Base-by-base conservation (phyloP, 2,888 invertebrate species). In the Acleris laterana region DNA sequence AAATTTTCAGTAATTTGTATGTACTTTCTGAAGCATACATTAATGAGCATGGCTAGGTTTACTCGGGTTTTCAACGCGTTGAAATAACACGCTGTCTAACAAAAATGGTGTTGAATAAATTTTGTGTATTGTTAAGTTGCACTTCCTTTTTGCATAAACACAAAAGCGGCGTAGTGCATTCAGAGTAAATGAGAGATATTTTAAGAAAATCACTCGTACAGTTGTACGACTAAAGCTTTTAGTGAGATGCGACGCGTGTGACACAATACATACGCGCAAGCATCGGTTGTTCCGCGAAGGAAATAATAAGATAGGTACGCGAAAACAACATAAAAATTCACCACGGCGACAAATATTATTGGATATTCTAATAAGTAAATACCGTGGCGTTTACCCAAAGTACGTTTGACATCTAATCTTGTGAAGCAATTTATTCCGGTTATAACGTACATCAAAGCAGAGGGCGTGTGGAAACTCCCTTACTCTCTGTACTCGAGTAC, bases 171-270 rank as follows among this genome's bases (percentile, higher is more conserved):
- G 55, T 25, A 56, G 51, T 85, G 81, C 80, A 84, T 79, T 78
- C 74, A 76, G 75, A 79, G 79, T 72, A 74, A 79, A 77, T 75
- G 78, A 66, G 75, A 76, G 32, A 73, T 72, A 75, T 83, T 77
- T 79, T 77, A 74, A 78, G 82, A 78, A 83, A 84, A 84, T 83
- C 84, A 84, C 78, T 72, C 38, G 71, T 62, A 76, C 73, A 71
- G 77, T 13, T 4, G 38, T 13, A 38, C 38, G 79, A 83, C 83
- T 82, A 88, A 88, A 88, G 87, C 88, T 88, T 88, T 88, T 87
- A 87, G 83, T 82, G 79, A 79, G 78, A 77, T 77, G 70, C 70
- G 75, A 77, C 72, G 76, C 71, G 72, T 77, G 77, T 80, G 74
- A 49, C 72, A 76, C 75, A 72, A 51, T 16, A 52, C 48, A 7